Conservation (phyloP, 2,797 vertebrate genomes). For the Hypotaenidia philippensis region DNA sequence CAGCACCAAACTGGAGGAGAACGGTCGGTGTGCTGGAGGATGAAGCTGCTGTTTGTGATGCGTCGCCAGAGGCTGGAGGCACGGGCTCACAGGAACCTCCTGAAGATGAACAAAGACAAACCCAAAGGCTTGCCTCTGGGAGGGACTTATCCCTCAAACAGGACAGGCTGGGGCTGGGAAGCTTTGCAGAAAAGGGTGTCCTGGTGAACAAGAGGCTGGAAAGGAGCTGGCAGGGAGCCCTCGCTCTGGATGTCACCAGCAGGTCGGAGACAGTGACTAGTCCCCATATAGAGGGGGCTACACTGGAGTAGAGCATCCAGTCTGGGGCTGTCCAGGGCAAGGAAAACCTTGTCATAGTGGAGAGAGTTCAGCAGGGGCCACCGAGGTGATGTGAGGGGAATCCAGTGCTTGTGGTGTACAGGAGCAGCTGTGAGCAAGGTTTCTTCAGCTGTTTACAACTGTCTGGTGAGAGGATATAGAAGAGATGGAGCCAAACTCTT, state of each 20-base stretch:
- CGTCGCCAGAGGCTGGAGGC: background rate
- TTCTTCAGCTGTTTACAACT: background rate
- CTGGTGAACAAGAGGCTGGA: background rate
- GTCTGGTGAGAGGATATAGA: background rate
- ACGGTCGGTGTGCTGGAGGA: no score
- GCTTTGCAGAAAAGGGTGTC: background rate
- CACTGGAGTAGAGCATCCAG: no score
- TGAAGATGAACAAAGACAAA: background rate
- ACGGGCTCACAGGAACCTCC: background rate
- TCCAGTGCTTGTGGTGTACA: no score
- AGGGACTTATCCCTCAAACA: no score
- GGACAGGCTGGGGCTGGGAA: background rate
- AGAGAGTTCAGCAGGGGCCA: background rate
- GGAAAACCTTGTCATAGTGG: no score
- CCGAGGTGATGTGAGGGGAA: no score
- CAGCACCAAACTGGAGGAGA: background rate
- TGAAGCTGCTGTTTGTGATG: background rate
- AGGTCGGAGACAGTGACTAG: rapidly evolving
- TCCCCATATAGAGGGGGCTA: background rate
- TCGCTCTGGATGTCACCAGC: no score
- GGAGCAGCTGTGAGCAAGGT: background rate
- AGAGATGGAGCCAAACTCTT: background rate
- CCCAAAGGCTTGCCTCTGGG: background rate
- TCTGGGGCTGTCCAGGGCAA: background rate
- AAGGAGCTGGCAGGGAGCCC: background rate